phyloP scores from a whole-genome alignment of 1,140 invertebrate genomes.

The Wiebesia pumilae region DNA sequence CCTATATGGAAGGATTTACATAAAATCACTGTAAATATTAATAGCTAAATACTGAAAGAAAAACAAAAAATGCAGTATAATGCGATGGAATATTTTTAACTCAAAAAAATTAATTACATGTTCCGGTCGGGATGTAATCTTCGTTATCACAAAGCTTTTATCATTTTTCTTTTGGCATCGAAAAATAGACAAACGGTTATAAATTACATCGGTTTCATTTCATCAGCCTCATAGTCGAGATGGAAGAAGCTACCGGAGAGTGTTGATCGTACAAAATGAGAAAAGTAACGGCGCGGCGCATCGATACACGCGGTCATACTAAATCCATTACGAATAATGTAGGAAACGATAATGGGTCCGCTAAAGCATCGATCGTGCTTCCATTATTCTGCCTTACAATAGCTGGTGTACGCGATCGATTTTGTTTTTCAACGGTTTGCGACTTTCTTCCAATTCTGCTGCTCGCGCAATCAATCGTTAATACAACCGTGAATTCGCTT shows the following conservation, averaged over 20 bases:
- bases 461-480: not conserved
- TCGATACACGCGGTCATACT: slow-evolving; percentile 4
- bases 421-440: not conserved
- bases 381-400: slow-evolving; percentile 45
- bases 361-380: not conserved
- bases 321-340: slow-evolving; percentile 19
- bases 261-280: not conserved
- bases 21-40: no score
- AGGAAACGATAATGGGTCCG: slow-evolving; percentile 28
- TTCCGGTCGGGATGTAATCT: not conserved
- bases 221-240: not conserved
- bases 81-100: not conserved
- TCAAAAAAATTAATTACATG: not conserved
- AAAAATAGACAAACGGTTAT: not conserved
- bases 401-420: not conserved
- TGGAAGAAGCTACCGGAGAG: not conserved
- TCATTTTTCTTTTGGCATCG: not conserved
- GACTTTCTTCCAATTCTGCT: not conserved
- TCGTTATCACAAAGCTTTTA: no score
- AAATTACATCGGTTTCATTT: slow-evolving; percentile 19
- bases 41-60: no score
- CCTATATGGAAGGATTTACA: no score
- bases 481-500: not conserved
- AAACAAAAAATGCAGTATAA: not conserved
- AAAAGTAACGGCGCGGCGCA: not conserved